A percentile compares a stretch with the other conserved stretches of the same genome.
Evolutionary conservation across 37 sponge, comb jelly and placozoan genomes (phyloP).

Genomic region (Cliona cf. orientalis): DNA sequence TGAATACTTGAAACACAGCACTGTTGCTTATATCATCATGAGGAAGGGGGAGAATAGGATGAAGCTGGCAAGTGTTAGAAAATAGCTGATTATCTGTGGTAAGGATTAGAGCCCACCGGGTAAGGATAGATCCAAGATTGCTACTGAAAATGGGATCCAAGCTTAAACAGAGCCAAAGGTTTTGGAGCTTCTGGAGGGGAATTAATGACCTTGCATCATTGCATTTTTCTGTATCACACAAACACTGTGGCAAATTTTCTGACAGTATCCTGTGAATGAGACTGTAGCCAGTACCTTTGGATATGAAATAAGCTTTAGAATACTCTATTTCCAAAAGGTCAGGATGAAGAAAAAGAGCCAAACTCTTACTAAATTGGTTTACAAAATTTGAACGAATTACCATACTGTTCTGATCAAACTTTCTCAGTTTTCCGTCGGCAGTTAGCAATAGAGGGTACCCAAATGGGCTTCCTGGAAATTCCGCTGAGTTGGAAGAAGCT

Average conservation of each 20-base stretch:
- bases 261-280: neutral
- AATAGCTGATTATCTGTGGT: no score
- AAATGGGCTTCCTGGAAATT: constrained; percentile 35
- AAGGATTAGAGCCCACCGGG: no score
- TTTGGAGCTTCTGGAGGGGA: neutral
- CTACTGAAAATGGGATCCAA: constrained; percentile 5
- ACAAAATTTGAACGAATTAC: neutral
- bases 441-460: constrained; percentile 31
- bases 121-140: neutral
- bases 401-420: constrained; percentile 10
- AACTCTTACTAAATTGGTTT: constrained; percentile 16
- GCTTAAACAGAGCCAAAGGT: constrained; percentile 10
- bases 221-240: neutral
- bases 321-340: constrained; percentile 15
- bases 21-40: no score
- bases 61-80: no score
- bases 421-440: constrained; percentile 25
- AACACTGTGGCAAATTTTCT: neutral
- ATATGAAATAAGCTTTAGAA: neutral
- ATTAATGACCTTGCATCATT: neutral
- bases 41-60: no score
- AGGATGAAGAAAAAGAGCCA: constrained; percentile 37
- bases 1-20: constrained; percentile 4
- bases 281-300: neutral
- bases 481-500: no score